Evolutionary conservation across 35 echinoderm and acorn worm species (phyloP).

Genomic region (Apostichopus californicus): DNA sequence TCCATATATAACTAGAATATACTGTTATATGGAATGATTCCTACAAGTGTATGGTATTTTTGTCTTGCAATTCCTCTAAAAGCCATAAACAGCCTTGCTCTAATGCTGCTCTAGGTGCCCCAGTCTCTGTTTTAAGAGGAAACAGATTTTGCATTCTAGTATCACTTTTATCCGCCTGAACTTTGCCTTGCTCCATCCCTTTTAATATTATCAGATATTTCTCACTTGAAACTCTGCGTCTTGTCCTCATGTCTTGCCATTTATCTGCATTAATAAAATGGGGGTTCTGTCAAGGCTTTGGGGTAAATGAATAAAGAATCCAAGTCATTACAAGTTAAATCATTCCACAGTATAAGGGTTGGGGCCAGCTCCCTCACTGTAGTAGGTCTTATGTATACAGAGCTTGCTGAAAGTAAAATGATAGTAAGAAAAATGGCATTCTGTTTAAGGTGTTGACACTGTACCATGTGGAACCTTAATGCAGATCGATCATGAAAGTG

Average conservation of each 20-base stretch:
- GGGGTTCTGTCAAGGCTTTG: neutral
- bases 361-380: too few species aligned
- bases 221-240: neutral
- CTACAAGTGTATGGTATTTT: too few species aligned
- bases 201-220: neutral
- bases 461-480: too few species aligned
- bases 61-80: too few species aligned
- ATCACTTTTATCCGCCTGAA: neutral
- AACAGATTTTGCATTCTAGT: neutral
- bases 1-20: too few species aligned
- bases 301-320: neutral
- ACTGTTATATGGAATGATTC: too few species aligned
- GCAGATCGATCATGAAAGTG: too few species aligned
- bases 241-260: neutral
- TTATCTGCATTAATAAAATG: neutral
- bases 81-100: too few species aligned
- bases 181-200: neutral
- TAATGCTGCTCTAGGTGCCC: neutral
- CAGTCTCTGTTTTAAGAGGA: neutral
- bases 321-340: neutral
- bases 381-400: too few species aligned
- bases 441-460: too few species aligned
- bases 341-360: neutral
- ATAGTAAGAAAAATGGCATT: too few species aligned
- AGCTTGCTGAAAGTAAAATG: too few species aligned